Evolutionary conservation across 2,888 invertebrate species (phyloP).

Genomic region (Hirtodrosophila cameraria): DNA sequence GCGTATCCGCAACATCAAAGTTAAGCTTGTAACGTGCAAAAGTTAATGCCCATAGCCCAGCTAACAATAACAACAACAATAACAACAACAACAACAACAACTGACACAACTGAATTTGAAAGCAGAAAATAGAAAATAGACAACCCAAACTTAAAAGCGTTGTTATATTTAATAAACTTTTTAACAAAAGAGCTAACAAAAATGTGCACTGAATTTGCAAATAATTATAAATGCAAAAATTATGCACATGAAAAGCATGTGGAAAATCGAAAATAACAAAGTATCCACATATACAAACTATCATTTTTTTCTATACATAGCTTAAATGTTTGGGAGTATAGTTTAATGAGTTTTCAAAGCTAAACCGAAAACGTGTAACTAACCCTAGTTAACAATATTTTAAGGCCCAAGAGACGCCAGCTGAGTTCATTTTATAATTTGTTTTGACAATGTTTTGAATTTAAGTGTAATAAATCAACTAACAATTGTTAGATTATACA

Average conservation of each 20-base stretch:
- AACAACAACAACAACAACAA: background rate
- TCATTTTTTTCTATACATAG: too few species aligned
- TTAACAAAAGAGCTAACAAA: constrained; percentile 4
- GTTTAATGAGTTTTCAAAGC: background rate
- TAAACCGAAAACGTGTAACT: background rate
- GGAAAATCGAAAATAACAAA: constrained; percentile 30
- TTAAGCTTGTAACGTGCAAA: constrained; percentile 64
- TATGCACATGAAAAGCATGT: constrained; percentile 36
- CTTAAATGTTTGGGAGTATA: constrained; percentile 1
- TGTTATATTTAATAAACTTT: constrained; percentile 31
- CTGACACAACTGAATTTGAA: constrained; percentile 15
- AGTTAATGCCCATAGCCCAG: constrained; percentile 59
- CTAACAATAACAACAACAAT: constrained; percentile 25
- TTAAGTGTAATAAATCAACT: too few species aligned
- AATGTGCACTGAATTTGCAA: constrained; percentile 14
- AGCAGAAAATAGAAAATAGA: constrained; percentile 35
- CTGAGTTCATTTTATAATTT: too few species aligned
- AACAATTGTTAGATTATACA: too few species aligned
- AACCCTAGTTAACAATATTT: too few species aligned
- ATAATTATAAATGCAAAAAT: constrained; percentile 51
- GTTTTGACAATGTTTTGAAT: too few species aligned
- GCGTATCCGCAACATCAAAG: constrained; percentile 66
- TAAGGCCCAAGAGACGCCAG: too few species aligned
- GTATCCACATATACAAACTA: background rate
- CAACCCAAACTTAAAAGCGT: constrained; percentile 40